Evolutionary conservation across 2,888 invertebrate species (phyloP), one percentile per base, ranked within the genome.

Genomic region (Ceraclea dissimilis): DNA sequence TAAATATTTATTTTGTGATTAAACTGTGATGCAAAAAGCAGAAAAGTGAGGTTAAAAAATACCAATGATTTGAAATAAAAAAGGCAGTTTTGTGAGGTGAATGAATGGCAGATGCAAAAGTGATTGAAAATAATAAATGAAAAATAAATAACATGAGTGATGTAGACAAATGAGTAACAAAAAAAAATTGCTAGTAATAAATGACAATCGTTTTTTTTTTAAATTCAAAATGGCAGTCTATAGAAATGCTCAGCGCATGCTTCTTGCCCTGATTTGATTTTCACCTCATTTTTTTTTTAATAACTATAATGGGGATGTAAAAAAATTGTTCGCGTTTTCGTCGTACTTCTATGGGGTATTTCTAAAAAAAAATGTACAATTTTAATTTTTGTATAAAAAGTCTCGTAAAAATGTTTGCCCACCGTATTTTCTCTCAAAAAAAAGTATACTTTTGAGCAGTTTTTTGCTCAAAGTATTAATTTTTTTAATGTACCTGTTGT

Each of bases 401-500:
- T 43, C 16, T 57, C 19, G 48, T 34, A 20, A 48, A 54, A 48
- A 54, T 54, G 54, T 54, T 54, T 54, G 54, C 54, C 54, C 49
- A 49, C 52, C 47, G 52, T 22, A 43, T 39, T 39, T 39, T 39
- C 2, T 39, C 13, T 39, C 13, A 16, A 39, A 39, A 31, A 39
- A 26, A 26, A 26, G 26, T 26, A 26, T 26, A 26, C 4, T 6
- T n/a, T 26, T 26, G 26, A 26, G 26, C 26, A 26, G n/a, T n/a
- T 26, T 6, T 26, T 26, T 10, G 26, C 26, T 26, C 26, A 26
- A 26, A 26, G 26, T 26, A 26, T 26, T n/a, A n/a, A 10, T 26
- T 26, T 26, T 26, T 39, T 39, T 16, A 8, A 13, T 73, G 73
- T 86, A 89, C 89, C 90, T 89, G 87, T 90, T 90, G 81, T 90